Base-by-base conservation (phyloP, 2,888 invertebrate genomes). In the Synanthedon formicaeformis region DNA sequence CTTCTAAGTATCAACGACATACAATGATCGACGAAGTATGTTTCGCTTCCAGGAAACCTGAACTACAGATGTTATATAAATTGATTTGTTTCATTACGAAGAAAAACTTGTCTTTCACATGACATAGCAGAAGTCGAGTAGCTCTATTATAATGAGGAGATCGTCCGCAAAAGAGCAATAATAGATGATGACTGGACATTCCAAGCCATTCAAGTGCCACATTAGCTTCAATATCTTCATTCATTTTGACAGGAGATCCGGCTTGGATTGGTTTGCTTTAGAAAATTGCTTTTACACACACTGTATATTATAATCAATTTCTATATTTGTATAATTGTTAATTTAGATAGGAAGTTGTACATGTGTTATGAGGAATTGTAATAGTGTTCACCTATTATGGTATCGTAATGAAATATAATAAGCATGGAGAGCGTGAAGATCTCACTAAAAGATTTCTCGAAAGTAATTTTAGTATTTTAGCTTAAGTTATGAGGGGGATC, bases 371-470 rank as follows among this genome's bases (percentile, higher is more conserved):
- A 40, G 40, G 11, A 50, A 50, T 40, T 12, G 40, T 50, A 50
- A 27, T 52, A 78, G 72, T 81, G 81, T 79, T 80, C 77, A 75
- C 68, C 73, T 75, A 73, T 78, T 80, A 81, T 79, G 71, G 73
- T 78, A 79, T 81, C 80, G 75, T 82, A 85, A 83, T 83, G 79
- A 78, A 83, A 84, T 82, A 82, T 86, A 80, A 85, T 83, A 81
- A 80, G 77, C 73, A 67, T 61, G 65, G 72, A 70, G 78, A 84
- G 81, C 86, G 82, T 82, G 84, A 87, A 87, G 86, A 87, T 87
- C 77, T 73, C 67, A 68, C 67, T 69, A 68, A 74, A 76, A 80
- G 86, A 87, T 86, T 84, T 83, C 75, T 70, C 68, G 71, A 78
- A 79, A 77, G 85, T 77, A 84, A 82, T 85, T 85, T 85, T 83